Conservation (phyloP, 2,888 invertebrate genomes). For the Meteorus colon region DNA sequence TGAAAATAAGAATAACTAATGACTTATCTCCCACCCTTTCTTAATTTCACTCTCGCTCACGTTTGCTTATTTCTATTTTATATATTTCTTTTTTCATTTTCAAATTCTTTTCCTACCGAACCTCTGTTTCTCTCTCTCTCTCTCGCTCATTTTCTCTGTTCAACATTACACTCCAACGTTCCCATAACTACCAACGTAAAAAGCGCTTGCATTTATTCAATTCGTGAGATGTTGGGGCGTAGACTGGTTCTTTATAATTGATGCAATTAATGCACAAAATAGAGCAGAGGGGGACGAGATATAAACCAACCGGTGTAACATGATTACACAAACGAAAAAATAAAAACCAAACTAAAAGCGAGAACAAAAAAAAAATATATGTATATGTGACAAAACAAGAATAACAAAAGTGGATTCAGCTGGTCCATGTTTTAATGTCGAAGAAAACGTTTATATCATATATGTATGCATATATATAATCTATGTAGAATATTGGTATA, state of each 20-base stretch:
- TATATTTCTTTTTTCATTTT: background rate
- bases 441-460: constrained; percentile 8
- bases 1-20: constrained; percentile 23
- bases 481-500: no score
- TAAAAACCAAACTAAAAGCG: background rate
- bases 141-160: background rate
- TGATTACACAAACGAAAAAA: background rate
- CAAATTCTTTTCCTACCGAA: no score
- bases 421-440: background rate
- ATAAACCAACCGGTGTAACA: background rate
- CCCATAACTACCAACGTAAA: background rate
- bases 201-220: constrained; percentile 5
- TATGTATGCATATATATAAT: no score
- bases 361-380: background rate
- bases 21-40: constrained; percentile 1
- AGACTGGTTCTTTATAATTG: constrained; percentile 16
- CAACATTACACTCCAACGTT: background rate
- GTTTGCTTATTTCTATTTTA: background rate
- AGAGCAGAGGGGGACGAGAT: background rate
- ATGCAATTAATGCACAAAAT: constrained; percentile 29
- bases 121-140: no score
- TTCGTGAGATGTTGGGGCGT: background rate
- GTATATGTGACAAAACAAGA: no score
- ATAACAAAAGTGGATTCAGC: background rate
- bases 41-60: background rate